These are phyloP conservation scores for Coelinius sp. DNA, from an alignment of 2,888 invertebrate species.

Conservation along the genomic window DNA sequence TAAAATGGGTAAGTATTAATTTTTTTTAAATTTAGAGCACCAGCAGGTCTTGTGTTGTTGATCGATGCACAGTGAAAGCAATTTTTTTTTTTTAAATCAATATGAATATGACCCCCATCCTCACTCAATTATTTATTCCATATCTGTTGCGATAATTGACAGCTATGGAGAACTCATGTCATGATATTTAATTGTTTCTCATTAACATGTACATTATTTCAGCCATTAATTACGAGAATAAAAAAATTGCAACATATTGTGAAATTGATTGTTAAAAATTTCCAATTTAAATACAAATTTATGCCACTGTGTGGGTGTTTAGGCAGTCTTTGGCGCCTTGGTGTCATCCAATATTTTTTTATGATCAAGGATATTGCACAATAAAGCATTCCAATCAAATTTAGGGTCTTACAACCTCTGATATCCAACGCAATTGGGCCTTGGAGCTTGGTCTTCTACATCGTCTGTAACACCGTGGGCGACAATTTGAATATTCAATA, in stretches of 20 bases:
- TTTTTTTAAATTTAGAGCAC: background rate
- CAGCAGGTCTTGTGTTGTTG: background rate
- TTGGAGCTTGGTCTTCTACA: slow-evolving; percentile 18
- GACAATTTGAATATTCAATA: slow-evolving; percentile 64
- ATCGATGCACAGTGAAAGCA: background rate
- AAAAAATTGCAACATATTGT: background rate
- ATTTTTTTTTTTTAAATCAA: background rate
- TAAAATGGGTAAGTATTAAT: background rate
- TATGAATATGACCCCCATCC: background rate
- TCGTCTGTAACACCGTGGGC: slow-evolving; percentile 56
- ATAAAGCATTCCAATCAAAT: slow-evolving; percentile 37
- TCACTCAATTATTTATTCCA: slow-evolving; percentile 3
- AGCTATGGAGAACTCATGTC: background rate
- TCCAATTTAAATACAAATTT: background rate
- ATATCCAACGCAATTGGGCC: slow-evolving; percentile 48
- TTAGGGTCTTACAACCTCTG: slow-evolving; percentile 47
- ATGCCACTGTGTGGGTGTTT: background rate
- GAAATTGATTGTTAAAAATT: background rate
- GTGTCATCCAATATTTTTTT: background rate
- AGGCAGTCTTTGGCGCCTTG: background rate
- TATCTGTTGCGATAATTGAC: background rate
- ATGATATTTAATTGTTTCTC: background rate
- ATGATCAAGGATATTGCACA: background rate
- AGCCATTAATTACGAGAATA: background rate
- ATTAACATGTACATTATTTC: background rate